Evolutionary conservation across 2,888 invertebrate genomes (phyloP), one percentile per base, ranked within the genome.

Genomic region (Lasioglossum morio): DNA sequence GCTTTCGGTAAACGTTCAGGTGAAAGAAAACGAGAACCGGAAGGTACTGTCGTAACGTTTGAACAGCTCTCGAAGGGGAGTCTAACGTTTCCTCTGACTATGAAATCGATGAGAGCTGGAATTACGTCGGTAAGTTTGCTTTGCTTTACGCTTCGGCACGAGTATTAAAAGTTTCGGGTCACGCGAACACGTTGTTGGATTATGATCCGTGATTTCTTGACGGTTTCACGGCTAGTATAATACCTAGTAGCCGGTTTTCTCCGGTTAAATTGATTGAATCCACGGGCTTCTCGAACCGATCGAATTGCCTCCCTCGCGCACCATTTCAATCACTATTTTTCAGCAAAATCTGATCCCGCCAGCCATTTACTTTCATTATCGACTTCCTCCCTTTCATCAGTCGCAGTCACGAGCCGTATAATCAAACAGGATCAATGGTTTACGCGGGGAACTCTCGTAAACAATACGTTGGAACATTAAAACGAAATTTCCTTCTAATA

Each of bases 121-220:
- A 90, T 90, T 90, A 90, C 85, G 85, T 34, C 76, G 23, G 23
- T 60, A 90, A 90, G 90, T 90, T 90, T 90, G 84, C 85, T 89
- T 89, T 90, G 90, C 90, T 87, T 81, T 87, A 86, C 89, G 86
- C 86, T 87, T 87, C 40, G 84, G 88, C 90, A 82, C 86, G 88
- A 85, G 86, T 77, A 88, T 89, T 90, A 90, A 90, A 90, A 90
- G 90, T 90, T 90, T 86, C 78, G 80, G 37, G 83, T 85, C 90
- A 90, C 90, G 90, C 90, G 84, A 90, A 48, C 82, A 60, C 77
- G 79, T 63, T 76, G 85, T 77, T 77, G 89, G 87, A 89, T 90
- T 88, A 89, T 89, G 89, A 90, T 88, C 78, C 72, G 77, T 82
- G 86, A 88, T 90, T 86, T 89, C 89, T 88, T 84, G 86, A 88